Evolutionary conservation across 2,797 vertebrate genomes (phyloP), one percentile per base, ranked within the genome.

Genomic region (Aeoliscus strigatus): DNA sequence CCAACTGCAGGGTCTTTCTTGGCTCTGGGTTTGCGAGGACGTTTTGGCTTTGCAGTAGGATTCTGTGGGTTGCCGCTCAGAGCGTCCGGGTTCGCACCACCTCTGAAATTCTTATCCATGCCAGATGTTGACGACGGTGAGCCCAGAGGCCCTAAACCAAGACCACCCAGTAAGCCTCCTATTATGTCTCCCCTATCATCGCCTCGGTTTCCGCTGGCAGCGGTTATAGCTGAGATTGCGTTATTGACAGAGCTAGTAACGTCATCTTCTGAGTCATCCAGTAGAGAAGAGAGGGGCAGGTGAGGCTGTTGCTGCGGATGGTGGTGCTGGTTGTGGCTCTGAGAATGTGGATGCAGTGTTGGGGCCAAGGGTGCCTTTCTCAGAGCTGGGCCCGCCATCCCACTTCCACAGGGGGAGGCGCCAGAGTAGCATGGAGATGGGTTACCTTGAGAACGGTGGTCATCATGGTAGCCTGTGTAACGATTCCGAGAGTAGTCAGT

Each of bases 231-330:
- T 43, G 87, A 90, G 54, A 90, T 90, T 39, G 89, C 89, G 54
- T 86, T 88, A 80, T 91, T 90, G 63, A 90, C 89, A 45, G 88
- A 90, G 73, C 88, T 90, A 60, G 89, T 90, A 51, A 90, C 89
- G 78, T 91, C 89, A 71, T 91, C 89, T 81, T 91, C 89, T 37
- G 89, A 88, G 71, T 91, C 89, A 62, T 91, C 89, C 70, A 91
- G 81, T 26, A 91, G 84, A 60, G 89, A 90, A 44, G 89, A 91
- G 34, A 91, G 86, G 51, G 89, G 89, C 68, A 91, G 82, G 72
- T 91, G 89, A 53, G 85, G 85, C 62, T 86, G 88, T 55, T 85
- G 86, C 72, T 87, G 88, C 35, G 69, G 85, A 62, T 87, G 86
- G 49, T 87, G 87, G 50, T 86, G 87, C 77, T 88, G 88, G 77